phyloP scores from a whole-genome alignment of 2,888 invertebrate genomes.

The Periphyllus acericola region DNA sequence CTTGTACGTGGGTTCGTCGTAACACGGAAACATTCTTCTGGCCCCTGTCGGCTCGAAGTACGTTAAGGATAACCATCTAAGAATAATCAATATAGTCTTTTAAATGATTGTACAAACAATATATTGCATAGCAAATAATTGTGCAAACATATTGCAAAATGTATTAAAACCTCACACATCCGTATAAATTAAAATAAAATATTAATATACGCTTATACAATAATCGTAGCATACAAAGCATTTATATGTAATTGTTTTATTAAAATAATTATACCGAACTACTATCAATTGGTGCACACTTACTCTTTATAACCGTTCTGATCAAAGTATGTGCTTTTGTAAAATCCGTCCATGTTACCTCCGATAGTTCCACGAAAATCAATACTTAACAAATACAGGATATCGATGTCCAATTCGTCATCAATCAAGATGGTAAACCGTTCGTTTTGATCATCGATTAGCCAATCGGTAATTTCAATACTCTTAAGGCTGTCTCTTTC shows the following conservation, averaged over 20 bases:
- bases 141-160: too few relatives aligned
- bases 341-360: background rate
- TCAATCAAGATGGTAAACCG: background rate
- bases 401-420: background rate
- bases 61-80: constrained; percentile 31
- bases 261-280: too few relatives aligned
- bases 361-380: background rate
- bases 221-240: too few relatives aligned
- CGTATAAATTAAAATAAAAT: too few relatives aligned
- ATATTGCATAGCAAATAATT: too few relatives aligned
- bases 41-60: background rate
- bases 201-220: too few relatives aligned
- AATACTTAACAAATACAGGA: background rate
- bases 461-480: background rate
- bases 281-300: background rate
- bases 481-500: background rate
- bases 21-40: constrained; percentile 47
- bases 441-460: background rate
- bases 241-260: too few relatives aligned
- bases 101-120: too few relatives aligned
- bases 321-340: background rate
- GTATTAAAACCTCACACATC: too few relatives aligned
- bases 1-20: constrained; percentile 39
- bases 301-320: background rate
- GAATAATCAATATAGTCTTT: background rate